Percentiles rank a stretch among this genome's conserved stretches.
These are phyloP conservation scores for Brachymystax lenok DNA, from an alignment of 2,797 vertebrate genomes.

Conservation along the genomic window DNA sequence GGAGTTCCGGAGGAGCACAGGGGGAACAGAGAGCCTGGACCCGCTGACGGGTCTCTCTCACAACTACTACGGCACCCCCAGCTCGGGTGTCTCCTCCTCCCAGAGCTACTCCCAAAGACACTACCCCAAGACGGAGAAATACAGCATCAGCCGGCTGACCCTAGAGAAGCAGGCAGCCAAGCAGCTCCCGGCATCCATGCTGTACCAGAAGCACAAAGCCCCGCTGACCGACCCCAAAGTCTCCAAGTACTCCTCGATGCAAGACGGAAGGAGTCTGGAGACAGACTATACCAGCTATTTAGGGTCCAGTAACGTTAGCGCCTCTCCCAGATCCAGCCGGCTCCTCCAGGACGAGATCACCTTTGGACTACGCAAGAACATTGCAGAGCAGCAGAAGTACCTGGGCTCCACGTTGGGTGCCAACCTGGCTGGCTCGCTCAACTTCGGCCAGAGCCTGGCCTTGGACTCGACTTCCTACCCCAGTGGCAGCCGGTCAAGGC, in stretches of 20 bases:
- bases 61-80: constrained; percentile 86
- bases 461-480: constrained; percentile 85
- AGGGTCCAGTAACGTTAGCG: constrained; percentile 83
- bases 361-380: constrained; percentile 96
- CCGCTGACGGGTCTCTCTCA: constrained; percentile 91
- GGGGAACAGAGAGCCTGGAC: constrained; percentile 85
- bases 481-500: constrained; percentile 93
- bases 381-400: constrained; percentile 97
- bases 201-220: constrained; percentile 97
- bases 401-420: constrained; percentile 85
- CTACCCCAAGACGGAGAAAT: constrained; percentile 94
- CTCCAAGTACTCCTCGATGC: constrained; percentile 91
- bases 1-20: constrained; percentile 93
- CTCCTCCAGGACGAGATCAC: constrained; percentile 96
- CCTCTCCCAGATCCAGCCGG: constrained; percentile 89
- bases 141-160: constrained; percentile 95
- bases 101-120: constrained; percentile 84
- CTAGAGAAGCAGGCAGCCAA: constrained; percentile 98
- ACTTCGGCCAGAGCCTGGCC: constrained; percentile 83
- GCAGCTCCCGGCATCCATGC: constrained; percentile 90
- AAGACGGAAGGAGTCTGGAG: constrained; percentile 90
- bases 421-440: constrained; percentile 87
- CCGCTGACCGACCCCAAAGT: constrained; percentile 89
- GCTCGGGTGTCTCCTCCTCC: constrained; percentile 61
- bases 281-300: constrained; percentile 91